Evolutionary conservation across 1,140 invertebrate species (phyloP), one percentile per base, ranked within the genome.

Genomic region (Drosophila sturtevanti): DNA sequence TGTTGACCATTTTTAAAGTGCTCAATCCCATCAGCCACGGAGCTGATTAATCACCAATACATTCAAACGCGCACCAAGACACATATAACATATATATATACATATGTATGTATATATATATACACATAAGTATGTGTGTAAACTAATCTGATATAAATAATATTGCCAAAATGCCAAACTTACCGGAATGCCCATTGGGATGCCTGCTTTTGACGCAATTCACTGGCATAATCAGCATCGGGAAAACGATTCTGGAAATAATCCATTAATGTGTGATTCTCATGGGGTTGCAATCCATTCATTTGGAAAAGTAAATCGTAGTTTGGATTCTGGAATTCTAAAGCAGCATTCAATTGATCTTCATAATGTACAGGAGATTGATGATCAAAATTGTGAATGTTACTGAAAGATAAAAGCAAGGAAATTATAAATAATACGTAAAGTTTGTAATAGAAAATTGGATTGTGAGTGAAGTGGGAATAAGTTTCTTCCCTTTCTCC

Each of bases 1-100:
- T 98, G 95, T 84, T 97, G 94, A 41, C 97, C 97, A 63, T 95
- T 95, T 93, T 98, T 99, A 93, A 98, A 98, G 93, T 97, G 95
- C 89, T 97, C 95, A 77, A 99, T 98, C 67, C 98, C 98, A 92
- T 98, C 97, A 34, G 96, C 96, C 18, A 98, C 97, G 89, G 96
- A 97, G 82, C 96, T 95, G 81, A 78, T 55, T 4, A 4, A 6
- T 24, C 41, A 48, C 41, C 18, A 48, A 48, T 21, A 11, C 18
- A 21, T 48, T 21, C 16, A 44, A 10, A 44, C 41, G 18, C 41
- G 41, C 41, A 48, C 41, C 9, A 48, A 21, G 18, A 48, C 55
- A 21, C 22, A 27, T 55, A 31, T 24, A 24, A 24, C 22, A 27
- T 38, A 10, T 16, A 10, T 5, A 64, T 35, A 55, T 22, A 48